Base-by-base conservation (phyloP, 2,797 vertebrate genomes). In the Lates japonicus region DNA sequence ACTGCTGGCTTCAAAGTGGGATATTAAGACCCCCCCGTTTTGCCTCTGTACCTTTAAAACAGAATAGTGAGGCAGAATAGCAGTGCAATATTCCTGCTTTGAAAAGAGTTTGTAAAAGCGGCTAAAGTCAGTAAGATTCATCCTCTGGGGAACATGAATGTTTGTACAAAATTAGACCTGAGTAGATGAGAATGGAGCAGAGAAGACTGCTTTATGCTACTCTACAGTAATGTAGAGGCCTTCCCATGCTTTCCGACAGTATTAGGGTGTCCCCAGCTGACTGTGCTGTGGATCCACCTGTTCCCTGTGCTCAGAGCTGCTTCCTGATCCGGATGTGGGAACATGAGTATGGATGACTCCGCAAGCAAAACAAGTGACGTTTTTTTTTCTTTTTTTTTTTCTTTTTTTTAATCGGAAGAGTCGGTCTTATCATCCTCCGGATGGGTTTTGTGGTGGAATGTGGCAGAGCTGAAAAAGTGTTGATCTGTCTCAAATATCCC, bases 281-380 rank as follows among this genome's bases (percentile, higher is more conserved):
- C 82, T 29, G 52, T 4, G 67, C 72, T 74, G 76, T 73, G 55
- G 78, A 86, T 92, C 85, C 90, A 91, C 90, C 91, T 93, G 92
- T 91, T 90, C 74, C 78, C 61, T 5, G 25, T 58, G 78, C 86
- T 91, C 87, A 88, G 76, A 88, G 76, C 81, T 63, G 80, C 85
- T 87, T 87, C 86, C 84, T 84, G 74, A 42, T 86, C 84, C 84
- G 85, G 88, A 92, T 90, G 87, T 90, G 88, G 85, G 85, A 91
- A 89, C 61, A 65, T 90, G 87, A 88, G 88, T 86, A 81, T 42
- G 78, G 78, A 86, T 76, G 83, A 87, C 76, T 88, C 74, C 19
- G 65, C 78, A 74, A 82, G 72, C 58, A 85, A 88, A 91, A 84
- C 83, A 85, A 79, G 42, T 54, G n/a, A 48, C 19, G 59, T 17